These are phyloP conservation scores for Patella ulyssiponensis DNA, from an alignment of 2,888 invertebrate species.

Conservation along the genomic window DNA sequence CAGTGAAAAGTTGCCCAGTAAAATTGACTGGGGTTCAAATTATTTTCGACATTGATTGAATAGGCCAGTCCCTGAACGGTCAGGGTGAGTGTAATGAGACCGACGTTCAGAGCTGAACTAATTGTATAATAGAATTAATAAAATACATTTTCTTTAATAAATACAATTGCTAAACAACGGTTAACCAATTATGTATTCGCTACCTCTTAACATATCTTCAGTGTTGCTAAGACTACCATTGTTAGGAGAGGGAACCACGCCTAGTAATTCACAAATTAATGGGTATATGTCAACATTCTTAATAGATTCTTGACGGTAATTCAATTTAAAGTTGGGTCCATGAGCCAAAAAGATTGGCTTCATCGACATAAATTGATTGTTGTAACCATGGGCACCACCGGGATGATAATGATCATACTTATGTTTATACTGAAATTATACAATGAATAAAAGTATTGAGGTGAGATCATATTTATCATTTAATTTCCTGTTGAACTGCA, in stretches of 20 bases:
- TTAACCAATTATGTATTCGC: background rate
- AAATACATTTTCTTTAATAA: too few species aligned
- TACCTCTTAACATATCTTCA: conserved; percentile 13
- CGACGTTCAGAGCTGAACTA: too few species aligned
- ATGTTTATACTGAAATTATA: background rate
- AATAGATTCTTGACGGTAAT: conserved; percentile 74
- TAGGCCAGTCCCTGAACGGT: too few species aligned
- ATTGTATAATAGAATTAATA: too few species aligned
- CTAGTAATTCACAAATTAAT: conserved; percentile 78
- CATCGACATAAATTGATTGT: conserved; percentile 72
- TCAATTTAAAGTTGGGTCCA: conserved; percentile 76
- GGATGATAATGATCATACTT: background rate
- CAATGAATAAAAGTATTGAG: too few species aligned
- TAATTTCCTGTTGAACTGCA: too few species aligned
- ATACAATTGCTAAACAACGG: too few species aligned
- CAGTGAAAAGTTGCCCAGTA: too few species aligned
- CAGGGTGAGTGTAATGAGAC: too few species aligned
- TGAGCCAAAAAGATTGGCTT: conserved; percentile 66
- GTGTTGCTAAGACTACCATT: conserved; percentile 61
- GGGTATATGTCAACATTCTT: conserved; percentile 79
- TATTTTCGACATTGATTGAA: too few species aligned
- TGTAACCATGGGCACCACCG: conserved; percentile 78
- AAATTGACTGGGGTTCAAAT: too few species aligned
- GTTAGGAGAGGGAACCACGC: conserved; percentile 74
- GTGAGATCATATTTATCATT: too few species aligned